Base-by-base conservation (phyloP, 2,888 invertebrate species). In the Sialis lutaria region DNA sequence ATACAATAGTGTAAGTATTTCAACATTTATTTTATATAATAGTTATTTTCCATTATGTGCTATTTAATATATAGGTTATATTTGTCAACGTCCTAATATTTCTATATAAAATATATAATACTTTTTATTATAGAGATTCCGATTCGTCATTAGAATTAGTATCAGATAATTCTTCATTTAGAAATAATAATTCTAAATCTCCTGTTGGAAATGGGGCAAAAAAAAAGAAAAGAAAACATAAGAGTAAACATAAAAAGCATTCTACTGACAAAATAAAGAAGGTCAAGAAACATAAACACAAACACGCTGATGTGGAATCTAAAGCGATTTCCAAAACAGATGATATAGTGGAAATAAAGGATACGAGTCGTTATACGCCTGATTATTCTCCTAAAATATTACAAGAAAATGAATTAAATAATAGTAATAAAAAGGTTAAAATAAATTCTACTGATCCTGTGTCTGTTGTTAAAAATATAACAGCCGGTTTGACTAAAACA, bases 141-240 rank as follows among this genome's bases (percentile, higher is more conserved):
- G 47, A 47, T 30, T 42, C 47, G 9, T 47, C 47, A n/a, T 12
- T 47, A 9, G 47, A 47, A 34, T 33, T 47, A 30, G 22, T 47
- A 33, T 10, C 34, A 35, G 47, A 47, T 35, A 45, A 32, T 32
- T 13, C 45, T 8, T 34, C 43, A 6, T n/a, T n/a, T 10, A 42
- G 46, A 44, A 40, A 22, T n/a, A 42, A 47, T 4, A 13, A 10
- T 12, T 22, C 40, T 12, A 40, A 34, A 22, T 40, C 50, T 6
- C 32, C 41, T n/a, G 43, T 40, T 10, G 48, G 47, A 42, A 48
- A 49, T 42, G 48, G 49, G 12, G 46, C 44, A 33, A 64, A 78
- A 55, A 81, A 80, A 60, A 85, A 84, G 63, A 82, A 79, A 58
- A 74, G 75, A 54, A 68, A 70, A 47, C 69, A 70, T 55, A 75